Base-by-base conservation (phyloP, 2,113 vertebrate species). In the Mesembrinibis cayennensis region DNA sequence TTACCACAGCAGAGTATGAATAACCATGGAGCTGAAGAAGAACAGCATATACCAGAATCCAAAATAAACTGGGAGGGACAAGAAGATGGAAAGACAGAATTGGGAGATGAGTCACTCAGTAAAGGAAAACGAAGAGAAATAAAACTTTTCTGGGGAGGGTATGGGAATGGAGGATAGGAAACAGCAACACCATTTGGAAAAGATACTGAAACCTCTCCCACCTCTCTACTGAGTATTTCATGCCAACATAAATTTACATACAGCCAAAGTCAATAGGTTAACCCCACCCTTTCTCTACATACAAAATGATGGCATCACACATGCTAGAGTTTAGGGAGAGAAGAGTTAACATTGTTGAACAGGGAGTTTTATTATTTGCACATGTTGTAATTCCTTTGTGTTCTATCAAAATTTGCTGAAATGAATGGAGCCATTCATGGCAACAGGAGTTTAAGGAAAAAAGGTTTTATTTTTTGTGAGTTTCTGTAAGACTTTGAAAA, bases 341-440 rank as follows among this genome's bases (percentile, higher is more conserved):
- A 85, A 77, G 70, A 85, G 58, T 82, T 94, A 95, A 89, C 16
- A 62, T 2, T 42, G n/a, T 34, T 72, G 58, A 94, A 88, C 14
- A 42, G 22, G 13, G 40, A 76, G 45, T 77, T 94, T 97, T 92
- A 94, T 95, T 86, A 83, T 69, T 90, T 95, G 77, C 89, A 95
- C 23, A 38, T 95, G 87, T 53, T 87, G 34, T 40, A 92, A 82
- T 78, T 91, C 92, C 87, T 94, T 74, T 77, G 87, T 62, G 79
- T 82, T 91, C 76, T 52, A 82, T 86, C 90, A 95, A 91, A 90
- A 94, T 69, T 58, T 65, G 59, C 85, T 77, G 70, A 95, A 90
- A 82, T 89, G 65, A 97, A 95, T 85, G 58, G 55, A 89, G 63
- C 34, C 65, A 93, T 91, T 97, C 91, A 96, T 10, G 20, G 72